phyloP scores from a whole-genome alignment of 1,140 invertebrate species.

The Anastrepha ludens region DNA sequence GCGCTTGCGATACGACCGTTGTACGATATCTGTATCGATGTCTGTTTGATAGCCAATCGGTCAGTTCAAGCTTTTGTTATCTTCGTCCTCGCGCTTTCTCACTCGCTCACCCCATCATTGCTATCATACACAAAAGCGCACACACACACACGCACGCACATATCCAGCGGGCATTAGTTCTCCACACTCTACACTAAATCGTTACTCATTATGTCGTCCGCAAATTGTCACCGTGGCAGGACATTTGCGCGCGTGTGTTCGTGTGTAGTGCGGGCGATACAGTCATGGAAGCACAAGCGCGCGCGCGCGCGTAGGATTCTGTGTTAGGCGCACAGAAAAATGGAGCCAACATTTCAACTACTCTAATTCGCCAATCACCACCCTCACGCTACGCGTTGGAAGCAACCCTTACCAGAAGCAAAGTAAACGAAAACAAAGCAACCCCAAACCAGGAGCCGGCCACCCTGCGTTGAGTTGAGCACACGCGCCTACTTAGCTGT shows the following conservation, averaged over 20 bases:
- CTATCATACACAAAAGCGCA: not conserved
- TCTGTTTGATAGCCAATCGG: not conserved
- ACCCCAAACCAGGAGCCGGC: not conserved
- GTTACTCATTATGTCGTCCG: slow-evolving; percentile 3
- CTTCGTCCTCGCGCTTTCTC: not conserved
- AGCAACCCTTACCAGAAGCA: slow-evolving; percentile 20
- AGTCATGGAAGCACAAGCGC: not conserved
- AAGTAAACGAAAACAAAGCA: not conserved
- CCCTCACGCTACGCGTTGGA: not conserved
- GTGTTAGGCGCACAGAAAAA: slow-evolving; percentile 45
- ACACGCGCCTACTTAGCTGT: not conserved
- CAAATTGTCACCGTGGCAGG: not conserved
- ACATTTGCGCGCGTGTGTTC: not conserved
- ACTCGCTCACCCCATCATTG: not conserved
- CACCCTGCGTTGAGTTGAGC: not conserved
- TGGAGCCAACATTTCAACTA: slow-evolving; percentile 19
- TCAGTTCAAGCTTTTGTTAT: slow-evolving; percentile 16
- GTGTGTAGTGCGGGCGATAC: not conserved
- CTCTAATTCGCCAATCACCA: slow-evolving; percentile 29
- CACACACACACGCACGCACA: not conserved
- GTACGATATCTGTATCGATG: not conserved
- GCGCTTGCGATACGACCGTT: too few relatives aligned
- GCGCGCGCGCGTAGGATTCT: not conserved
- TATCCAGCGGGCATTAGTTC: not conserved
- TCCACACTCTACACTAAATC: not conserved